Percentiles rank a stretch among this genome's conserved stretches.
Conservation (phyloP, 1,140 invertebrate genomes). For the Sitophilus oryzae region DNA sequence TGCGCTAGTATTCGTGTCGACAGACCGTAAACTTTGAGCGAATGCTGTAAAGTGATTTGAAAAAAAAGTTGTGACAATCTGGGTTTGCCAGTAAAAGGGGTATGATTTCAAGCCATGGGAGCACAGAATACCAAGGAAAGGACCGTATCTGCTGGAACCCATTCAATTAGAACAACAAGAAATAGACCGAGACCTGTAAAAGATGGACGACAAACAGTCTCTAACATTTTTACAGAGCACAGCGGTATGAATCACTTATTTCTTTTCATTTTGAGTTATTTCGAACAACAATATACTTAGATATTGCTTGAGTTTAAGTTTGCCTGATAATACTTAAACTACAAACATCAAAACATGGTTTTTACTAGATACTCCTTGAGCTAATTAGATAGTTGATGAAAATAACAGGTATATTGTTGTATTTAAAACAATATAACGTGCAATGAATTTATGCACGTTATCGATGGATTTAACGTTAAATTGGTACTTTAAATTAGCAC, state of each 20-base stretch:
- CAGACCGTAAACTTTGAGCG: constrained; percentile 21
- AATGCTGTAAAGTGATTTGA: constrained; percentile 21
- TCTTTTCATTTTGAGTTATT: background rate
- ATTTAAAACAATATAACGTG: too few relatives aligned
- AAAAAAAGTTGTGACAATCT: constrained; percentile 32
- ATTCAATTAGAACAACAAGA: constrained; percentile 59
- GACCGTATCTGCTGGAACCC: constrained; percentile 54
- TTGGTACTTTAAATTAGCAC: too few relatives aligned
- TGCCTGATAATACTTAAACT: too few relatives aligned
- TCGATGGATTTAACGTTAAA: too few relatives aligned
- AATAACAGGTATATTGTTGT: too few relatives aligned
- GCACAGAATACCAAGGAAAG: constrained; percentile 85
- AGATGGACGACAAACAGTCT: constrained; percentile 70
- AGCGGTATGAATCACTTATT: constrained; percentile 60
- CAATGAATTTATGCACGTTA: too few relatives aligned
- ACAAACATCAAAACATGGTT: too few relatives aligned
- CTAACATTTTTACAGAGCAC: constrained; percentile 87
- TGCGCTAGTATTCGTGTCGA: constrained; percentile 4
- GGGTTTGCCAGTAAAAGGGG: constrained; percentile 30
- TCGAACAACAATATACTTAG: background rate
- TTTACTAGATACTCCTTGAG: too few relatives aligned
- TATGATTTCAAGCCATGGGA: constrained; percentile 59
- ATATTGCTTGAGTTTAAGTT: background rate
- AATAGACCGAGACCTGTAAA: constrained; percentile 65
- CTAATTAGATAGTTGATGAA: too few relatives aligned